These are phyloP conservation scores for Ypsolopha sequella DNA, from an alignment of 2,888 invertebrate genomes.

Conservation along the genomic window DNA sequence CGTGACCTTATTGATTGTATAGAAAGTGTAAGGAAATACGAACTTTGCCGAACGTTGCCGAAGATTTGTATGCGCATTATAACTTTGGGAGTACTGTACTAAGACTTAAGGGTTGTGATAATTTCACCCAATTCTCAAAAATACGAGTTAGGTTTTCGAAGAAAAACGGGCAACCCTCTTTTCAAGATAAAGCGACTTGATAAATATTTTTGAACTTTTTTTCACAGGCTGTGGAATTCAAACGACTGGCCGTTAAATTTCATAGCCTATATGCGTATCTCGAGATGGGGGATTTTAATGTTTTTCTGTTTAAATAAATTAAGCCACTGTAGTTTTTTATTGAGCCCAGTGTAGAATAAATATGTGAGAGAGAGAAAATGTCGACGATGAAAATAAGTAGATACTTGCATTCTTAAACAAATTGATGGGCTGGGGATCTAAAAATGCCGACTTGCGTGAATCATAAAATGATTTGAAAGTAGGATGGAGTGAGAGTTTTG, in stretches of 20 bases:
- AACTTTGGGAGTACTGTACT: too few relatives aligned
- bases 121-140: too few relatives aligned
- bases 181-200: constrained; percentile 26
- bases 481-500: too few relatives aligned
- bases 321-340: constrained; percentile 30
- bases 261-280: constrained; percentile 31
- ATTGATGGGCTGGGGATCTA: constrained; percentile 3
- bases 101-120: too few relatives aligned
- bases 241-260: constrained; percentile 37
- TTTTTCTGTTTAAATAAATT: constrained; percentile 18
- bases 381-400: constrained; percentile 5
- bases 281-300: constrained; percentile 23
- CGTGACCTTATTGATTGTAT: too few relatives aligned
- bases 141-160: too few relatives aligned
- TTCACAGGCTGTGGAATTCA: constrained; percentile 19
- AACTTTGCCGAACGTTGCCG: too few relatives aligned
- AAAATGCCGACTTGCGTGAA: too few relatives aligned
- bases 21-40: too few relatives aligned
- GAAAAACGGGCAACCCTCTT: too few relatives aligned
- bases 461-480: too few relatives aligned
- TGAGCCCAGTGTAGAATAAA: constrained; percentile 3
- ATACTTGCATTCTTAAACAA: constrained; percentile 4
- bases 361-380: constrained; percentile 2
- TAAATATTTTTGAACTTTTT: constrained; percentile 16
- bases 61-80: too few relatives aligned